phyloP scores from a whole-genome alignment of 2,113 vertebrate genomes.

The Sphyrna mokarran region DNA sequence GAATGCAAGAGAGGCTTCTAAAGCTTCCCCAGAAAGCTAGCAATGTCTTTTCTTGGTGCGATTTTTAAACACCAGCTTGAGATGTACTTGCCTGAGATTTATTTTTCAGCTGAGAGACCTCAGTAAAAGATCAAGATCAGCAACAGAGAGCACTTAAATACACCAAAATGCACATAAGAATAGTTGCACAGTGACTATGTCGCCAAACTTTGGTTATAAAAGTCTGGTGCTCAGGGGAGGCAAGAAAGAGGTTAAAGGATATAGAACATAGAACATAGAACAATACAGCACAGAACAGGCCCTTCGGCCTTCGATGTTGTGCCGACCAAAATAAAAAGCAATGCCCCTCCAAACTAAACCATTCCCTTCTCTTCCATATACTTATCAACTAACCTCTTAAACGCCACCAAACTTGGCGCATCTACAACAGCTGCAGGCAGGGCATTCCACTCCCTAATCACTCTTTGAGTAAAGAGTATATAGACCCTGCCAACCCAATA shows the following conservation, averaged over 20 bases:
- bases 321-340: too few species aligned
- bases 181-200: background rate
- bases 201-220: background rate
- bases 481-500: background rate
- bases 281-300: too few species aligned
- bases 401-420: too few species aligned
- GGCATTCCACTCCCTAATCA: too few species aligned
- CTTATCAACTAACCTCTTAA: too few species aligned
- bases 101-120: background rate
- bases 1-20: background rate
- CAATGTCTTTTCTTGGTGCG: background rate
- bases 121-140: background rate
- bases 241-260: background rate
- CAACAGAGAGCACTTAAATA: background rate
- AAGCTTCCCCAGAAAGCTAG: background rate
- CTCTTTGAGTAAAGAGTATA: too few species aligned
- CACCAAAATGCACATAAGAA: background rate
- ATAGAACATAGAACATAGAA: too few species aligned
- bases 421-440: too few species aligned
- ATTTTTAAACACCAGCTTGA: background rate
- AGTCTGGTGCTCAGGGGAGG: background rate
- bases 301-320: too few species aligned
- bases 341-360: too few species aligned
- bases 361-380: too few species aligned
- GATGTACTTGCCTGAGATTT: background rate